Conservation (phyloP, 2,797 vertebrate species). For the Toxotes lorentzi region DNA sequence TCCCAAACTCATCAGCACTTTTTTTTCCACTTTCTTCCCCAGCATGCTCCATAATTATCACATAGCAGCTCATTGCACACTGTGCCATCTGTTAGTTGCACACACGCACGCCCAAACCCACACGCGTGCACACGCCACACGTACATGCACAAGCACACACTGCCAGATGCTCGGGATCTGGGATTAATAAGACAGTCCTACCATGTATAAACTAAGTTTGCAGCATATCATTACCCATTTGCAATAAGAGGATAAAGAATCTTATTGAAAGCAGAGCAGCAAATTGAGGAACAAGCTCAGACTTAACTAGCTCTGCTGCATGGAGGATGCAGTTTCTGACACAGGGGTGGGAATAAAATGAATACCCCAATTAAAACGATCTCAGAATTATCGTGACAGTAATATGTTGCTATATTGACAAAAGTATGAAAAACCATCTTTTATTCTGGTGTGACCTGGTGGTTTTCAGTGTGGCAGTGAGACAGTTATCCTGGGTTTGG, state of each 20-base stretch:
- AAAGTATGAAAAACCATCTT: not conserved
- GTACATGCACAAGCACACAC: conserved; percentile 35
- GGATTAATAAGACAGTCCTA: conserved; percentile 63
- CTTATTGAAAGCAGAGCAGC: conserved; percentile 21
- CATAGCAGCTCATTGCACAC: conserved; percentile 82
- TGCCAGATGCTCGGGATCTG: conserved; percentile 64
- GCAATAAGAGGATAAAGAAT: conserved; percentile 57
- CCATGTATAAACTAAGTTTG: conserved; percentile 68
- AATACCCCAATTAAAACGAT: not conserved
- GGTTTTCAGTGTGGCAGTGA: conserved; percentile 11
- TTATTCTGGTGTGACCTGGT: too few species aligned
- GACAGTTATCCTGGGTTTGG: conserved; percentile 4
- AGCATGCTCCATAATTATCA: conserved; percentile 83
- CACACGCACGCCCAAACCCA: conserved; percentile 31
- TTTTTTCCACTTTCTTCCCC: conserved; percentile 60
- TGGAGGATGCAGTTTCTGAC: not conserved
- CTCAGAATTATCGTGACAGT: not conserved
- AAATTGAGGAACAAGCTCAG: conserved; percentile 11
- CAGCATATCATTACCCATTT: conserved; percentile 68
- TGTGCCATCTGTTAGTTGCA: conserved; percentile 80
- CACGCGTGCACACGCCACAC: conserved; percentile 2
- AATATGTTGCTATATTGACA: not conserved
- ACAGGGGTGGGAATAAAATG: not conserved
- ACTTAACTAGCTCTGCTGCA: conserved; percentile 1
- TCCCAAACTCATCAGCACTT: conserved; percentile 72